These are phyloP conservation scores for Xiphias gladius DNA, from an alignment of 2,113 vertebrate species.

Conservation along the genomic window DNA sequence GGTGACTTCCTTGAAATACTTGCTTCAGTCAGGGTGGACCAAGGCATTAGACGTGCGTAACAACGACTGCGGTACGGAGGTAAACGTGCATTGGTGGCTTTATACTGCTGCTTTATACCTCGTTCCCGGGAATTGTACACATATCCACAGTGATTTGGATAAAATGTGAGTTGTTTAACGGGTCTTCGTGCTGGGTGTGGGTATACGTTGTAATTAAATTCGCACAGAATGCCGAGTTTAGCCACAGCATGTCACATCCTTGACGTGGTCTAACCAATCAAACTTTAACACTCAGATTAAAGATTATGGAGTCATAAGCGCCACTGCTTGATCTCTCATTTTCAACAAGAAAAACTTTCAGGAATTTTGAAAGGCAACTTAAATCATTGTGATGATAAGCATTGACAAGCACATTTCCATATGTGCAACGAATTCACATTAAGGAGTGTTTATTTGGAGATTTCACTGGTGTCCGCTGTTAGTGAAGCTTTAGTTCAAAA, in stretches of 20 bases:
- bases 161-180: background rate
- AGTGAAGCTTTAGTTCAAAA: background rate
- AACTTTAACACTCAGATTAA: background rate
- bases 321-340: background rate
- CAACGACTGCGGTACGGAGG: background rate
- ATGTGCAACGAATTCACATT: background rate
- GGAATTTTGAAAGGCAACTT: background rate
- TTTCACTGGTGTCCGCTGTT: background rate
- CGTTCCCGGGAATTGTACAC: background rate
- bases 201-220: background rate
- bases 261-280: background rate
- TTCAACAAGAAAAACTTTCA: background rate
- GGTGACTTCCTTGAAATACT: background rate
- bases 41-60: too few relatives aligned
- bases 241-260: background rate
- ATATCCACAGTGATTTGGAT: background rate
- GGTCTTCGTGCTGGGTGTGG: background rate
- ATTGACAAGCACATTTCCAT: background rate
- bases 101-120: background rate
- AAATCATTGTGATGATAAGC: background rate
- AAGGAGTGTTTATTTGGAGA: background rate
- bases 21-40: background rate
- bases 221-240: background rate
- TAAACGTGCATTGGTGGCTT: background rate
- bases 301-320: constrained; percentile 2